Base-by-base conservation (phyloP, 2,888 invertebrate genomes). In the Protula sp. region DNA sequence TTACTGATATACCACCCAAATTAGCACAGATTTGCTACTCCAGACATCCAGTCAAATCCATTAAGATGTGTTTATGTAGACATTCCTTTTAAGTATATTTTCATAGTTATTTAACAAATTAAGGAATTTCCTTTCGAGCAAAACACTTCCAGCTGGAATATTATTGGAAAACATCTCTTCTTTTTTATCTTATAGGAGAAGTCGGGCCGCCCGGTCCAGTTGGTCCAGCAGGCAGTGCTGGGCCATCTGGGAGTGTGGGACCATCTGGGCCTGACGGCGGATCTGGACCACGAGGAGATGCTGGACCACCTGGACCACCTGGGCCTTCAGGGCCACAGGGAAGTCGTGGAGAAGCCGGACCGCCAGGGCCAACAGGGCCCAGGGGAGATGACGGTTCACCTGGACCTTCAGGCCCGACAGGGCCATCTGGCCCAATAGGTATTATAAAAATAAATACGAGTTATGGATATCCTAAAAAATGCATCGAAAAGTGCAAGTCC, bases 321-420 rank as follows among this genome's bases (percentile, higher is more conserved):
- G 65, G 65, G 27, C 54, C 52, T 3, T 38, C 52, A n/a, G 66
- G 66, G 9, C 27, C 47, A 14, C 38, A 52, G 3, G 62, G 62
- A 30, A 30, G 30, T 19, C 27, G 51, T 5, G 62, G 62, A 3
- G 5, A 14, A 19, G 29, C 61, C 4, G 66, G 66, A 53, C 53
- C 51, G n/a, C 26, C 52, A 26, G 64, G 64, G 38, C 54, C 61
- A n/a, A 56, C 52, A 47, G 65, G 65, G n/a, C 51, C 55, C 58
- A 27, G 54, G 61, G 51, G 55, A 52, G 62, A 62, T 30, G 56
- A 52, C 26, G 62, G 55, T 24, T 52, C 52, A 30, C 52, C 55
- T 19, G 55, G 55, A 3, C 30, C 52, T 30, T 52, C 58, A 24
- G 59, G 59, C 3, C 55, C 55, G 2, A 55, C 55, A 5, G 62